Conservation (phyloP, 2,888 invertebrate genomes). For the Atethmia centrago region DNA sequence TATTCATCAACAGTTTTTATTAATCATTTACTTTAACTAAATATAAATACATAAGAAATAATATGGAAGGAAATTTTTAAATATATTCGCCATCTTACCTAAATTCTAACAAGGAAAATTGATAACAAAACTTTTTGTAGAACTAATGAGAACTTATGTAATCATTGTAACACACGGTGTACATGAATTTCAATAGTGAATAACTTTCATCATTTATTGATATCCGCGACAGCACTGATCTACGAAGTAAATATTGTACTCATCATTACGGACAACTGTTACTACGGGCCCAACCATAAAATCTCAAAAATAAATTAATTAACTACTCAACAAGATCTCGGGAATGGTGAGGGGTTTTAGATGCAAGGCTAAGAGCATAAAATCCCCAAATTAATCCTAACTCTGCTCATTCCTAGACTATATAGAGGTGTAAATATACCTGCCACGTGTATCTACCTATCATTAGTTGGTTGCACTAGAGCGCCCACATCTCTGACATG, state of each 20-base stretch:
- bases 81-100: not conserved
- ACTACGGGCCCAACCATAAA: not conserved
- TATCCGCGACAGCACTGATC: not conserved
- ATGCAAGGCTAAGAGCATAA: not conserved
- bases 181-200: not conserved
- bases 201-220: too few relatives aligned
- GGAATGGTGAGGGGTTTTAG: not conserved
- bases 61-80: not conserved
- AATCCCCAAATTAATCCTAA: not conserved
- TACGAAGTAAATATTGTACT: not conserved
- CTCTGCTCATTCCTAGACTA: not conserved
- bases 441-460: not conserved
- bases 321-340: not conserved
- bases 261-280: not conserved
- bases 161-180: too few relatives aligned
- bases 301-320: not conserved
- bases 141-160: not conserved
- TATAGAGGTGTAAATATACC: not conserved
- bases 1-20: too few relatives aligned
- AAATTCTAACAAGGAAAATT: constrained; percentile 19
- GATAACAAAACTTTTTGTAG: not conserved
- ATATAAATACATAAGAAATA: not conserved
- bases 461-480: not conserved
- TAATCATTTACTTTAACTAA: not conserved
- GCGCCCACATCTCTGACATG: constrained; percentile 40